Base-by-base conservation (phyloP, 2,888 invertebrate species). In the Clistopyga incitator region DNA sequence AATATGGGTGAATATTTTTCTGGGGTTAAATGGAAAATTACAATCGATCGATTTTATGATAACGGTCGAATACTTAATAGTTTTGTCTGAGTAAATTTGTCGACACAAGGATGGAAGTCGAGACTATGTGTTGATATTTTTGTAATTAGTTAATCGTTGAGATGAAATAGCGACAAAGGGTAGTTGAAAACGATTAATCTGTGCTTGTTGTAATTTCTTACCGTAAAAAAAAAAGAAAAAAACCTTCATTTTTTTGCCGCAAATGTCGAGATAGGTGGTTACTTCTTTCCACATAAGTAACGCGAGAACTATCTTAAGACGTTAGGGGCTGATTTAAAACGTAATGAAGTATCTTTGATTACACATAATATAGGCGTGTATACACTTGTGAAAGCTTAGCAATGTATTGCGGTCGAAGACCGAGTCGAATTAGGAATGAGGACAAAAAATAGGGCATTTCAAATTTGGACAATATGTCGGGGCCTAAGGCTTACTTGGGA, bases 401-500 rank as follows among this genome's bases (percentile, higher is more conserved):
- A n/a, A 13, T 18, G 50, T 23, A 15, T 54, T 45, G 20, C 23
- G 15, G n/a, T 70, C 20, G 13, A 61, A 23, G 23, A 11, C 11
- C 54, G 54, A 70, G 38, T 64, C 3, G 29, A 81, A 25, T 76
- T 61, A 23, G 42, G 6, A 13, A 20, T 38, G 13, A 18, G 59
- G 47, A 70, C 34, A 23, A 54, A 64, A 23, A 61, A 20, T 45
- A 47, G 75, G 75, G 75, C 70, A 78, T 75, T 82, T 54, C 13
- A 52, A 79, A 79, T 71, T 82, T 71, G 70, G 82, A 79, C 56
- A 71, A 79, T 65, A 74, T 68, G 50, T 78, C 78, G 78, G 29
- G 42, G 20, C 50, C 61, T 71, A 34, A 42, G 25, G 50, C 59
- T 15, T 23, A 50, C 15, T 50, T 20, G 56, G 50, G n/a, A 54